These are phyloP conservation scores for Galaxea fascicularis DNA, from an alignment of 92 coral and sea anemone species.

Conservation along the genomic window DNA sequence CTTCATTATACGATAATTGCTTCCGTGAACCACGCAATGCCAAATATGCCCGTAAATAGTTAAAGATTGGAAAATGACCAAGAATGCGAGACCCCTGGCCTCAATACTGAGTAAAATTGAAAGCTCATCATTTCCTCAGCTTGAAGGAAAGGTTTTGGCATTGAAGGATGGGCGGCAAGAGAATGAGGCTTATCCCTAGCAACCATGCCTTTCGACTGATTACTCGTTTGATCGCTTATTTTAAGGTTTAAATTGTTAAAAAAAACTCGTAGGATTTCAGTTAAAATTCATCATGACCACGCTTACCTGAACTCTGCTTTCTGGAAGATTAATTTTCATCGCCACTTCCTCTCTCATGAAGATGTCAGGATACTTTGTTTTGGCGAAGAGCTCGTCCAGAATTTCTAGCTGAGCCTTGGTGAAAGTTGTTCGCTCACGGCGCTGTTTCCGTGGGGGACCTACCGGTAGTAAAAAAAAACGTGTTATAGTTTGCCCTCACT, in stretches of 20 bases:
- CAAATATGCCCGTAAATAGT: background rate
- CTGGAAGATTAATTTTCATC: constrained; percentile 95
- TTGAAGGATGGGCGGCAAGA: no score
- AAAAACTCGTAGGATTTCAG: background rate
- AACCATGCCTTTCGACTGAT: no score
- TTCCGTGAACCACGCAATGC: constrained; percentile 35
- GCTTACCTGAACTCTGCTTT: constrained; percentile 94
- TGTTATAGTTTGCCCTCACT: background rate
- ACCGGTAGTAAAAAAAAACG: background rate
- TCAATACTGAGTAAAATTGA: background rate
- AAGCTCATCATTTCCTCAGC: background rate
- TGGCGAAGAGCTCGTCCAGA: constrained; percentile 91
- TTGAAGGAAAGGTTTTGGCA: background rate
- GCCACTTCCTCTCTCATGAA: constrained; percentile 99
- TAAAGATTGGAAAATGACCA: constrained; percentile 7
- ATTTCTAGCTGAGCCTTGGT: constrained; percentile 97
- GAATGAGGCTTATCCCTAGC: no score
- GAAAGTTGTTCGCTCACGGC: constrained; percentile 96
- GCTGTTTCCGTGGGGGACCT: constrained; percentile 96
- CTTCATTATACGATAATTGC: constrained; percentile 35
- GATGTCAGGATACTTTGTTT: constrained; percentile 97
- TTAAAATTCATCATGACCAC: background rate
- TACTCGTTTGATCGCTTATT: no score
- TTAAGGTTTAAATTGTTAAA: no score
- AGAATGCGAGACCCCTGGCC: background rate